A percentile compares a stretch with the other conserved stretches of the same genome.
Evolutionary conservation across 2,797 vertebrate genomes (phyloP).

Genomic region (Margarornis squamiger): DNA sequence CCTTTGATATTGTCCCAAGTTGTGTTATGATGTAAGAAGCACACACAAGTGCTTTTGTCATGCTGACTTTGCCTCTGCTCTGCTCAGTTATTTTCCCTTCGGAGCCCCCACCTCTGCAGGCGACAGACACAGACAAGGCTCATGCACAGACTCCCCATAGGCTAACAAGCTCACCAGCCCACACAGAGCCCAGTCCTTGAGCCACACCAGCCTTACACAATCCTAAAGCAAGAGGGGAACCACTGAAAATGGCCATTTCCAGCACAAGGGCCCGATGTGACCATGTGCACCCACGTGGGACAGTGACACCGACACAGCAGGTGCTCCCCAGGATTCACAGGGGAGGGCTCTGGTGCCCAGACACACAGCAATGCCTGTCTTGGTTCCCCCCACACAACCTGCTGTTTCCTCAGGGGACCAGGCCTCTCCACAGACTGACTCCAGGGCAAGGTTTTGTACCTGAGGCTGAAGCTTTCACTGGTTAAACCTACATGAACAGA

Average conservation of each 20-base stretch:
- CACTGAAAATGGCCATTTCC: neutral
- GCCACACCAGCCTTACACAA: neutral
- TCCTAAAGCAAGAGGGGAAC: neutral
- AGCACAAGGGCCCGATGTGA: accelerated
- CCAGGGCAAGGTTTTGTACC: neutral
- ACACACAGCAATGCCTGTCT: neutral
- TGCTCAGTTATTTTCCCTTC: neutral
- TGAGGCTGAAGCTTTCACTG: neutral
- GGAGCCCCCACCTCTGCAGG: neutral
- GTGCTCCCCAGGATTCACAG: neutral
- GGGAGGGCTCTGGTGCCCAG: neutral
- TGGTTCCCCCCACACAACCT: neutral
- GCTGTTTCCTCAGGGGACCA: neutral
- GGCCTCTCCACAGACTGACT: neutral
- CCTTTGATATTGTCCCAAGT: neutral
- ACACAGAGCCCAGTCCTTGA: neutral
- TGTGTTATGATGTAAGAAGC: neutral
- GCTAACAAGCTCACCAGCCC: neutral
- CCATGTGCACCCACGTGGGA: accelerated
- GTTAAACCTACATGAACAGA: neutral
- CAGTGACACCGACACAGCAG: accelerated
- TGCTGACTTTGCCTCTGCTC: neutral
- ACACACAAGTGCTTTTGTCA: neutral
- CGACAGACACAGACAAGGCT: neutral
- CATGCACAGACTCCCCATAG: neutral